Evolutionary conservation across 2,888 invertebrate species (phyloP).

Genomic region (Tenthredo distinguenda): DNA sequence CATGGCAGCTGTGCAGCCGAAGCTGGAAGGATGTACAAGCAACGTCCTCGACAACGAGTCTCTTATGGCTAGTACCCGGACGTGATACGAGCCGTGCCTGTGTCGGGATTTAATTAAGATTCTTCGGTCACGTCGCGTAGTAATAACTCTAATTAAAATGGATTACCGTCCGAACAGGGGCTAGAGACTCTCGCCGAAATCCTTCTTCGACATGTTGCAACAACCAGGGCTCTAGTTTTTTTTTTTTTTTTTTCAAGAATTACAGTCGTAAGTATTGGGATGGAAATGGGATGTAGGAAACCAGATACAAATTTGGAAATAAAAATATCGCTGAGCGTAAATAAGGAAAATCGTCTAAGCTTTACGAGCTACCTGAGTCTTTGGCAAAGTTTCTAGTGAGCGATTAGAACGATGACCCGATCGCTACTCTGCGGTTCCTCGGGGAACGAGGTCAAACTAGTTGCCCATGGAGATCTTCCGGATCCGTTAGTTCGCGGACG

Average conservation of each 20-base stretch:
- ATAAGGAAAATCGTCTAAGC: background rate
- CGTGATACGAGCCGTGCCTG: slow-evolving; percentile 21
- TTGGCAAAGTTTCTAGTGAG: background rate
- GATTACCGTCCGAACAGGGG: slow-evolving; percentile 55
- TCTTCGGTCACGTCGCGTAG: slow-evolving; percentile 58
- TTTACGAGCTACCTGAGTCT: background rate
- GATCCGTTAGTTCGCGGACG: background rate
- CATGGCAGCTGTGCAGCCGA: slow-evolving; percentile 35
- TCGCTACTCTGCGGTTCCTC: background rate
- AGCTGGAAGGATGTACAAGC: slow-evolving; percentile 33
- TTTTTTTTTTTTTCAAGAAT: background rate
- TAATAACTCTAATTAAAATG: slow-evolving; percentile 68
- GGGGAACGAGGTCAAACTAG: slow-evolving; percentile 28
- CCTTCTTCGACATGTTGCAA: background rate
- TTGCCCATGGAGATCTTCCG: slow-evolving; percentile 36
- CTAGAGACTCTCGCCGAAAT: background rate
- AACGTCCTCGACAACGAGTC: slow-evolving; percentile 12
- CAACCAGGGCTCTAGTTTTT: background rate
- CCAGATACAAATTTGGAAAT: background rate
- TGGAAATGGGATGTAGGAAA: background rate
- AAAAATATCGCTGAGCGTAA: background rate
- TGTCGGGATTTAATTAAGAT: slow-evolving; percentile 64
- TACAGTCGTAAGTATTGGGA: background rate
- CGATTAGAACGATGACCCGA: slow-evolving; percentile 15
- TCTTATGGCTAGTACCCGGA: slow-evolving; percentile 15